Percentiles rank a stretch among this genome's conserved stretches.
Conservation (phyloP, 2,113 vertebrate genomes). For the Larimichthys polyactis region DNA sequence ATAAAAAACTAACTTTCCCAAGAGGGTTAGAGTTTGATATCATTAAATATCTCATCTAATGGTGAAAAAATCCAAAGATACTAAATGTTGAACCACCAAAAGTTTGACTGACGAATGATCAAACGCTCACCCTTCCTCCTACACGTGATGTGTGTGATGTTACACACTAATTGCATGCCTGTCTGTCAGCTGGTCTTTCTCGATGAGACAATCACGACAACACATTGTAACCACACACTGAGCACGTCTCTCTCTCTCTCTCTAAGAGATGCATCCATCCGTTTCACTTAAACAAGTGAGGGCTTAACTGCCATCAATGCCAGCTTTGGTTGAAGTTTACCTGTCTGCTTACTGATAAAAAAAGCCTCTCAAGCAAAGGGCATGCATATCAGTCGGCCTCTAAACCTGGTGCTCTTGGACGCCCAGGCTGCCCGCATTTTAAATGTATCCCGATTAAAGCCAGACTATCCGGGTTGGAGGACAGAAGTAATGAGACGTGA, state of each 20-base stretch:
- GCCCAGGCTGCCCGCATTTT: constrained; percentile 62
- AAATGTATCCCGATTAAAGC: constrained; percentile 77
- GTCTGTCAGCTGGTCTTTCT: background rate
- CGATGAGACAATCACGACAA: background rate
- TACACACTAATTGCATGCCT: background rate
- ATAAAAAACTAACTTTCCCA: background rate
- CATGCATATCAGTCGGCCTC: constrained; percentile 65
- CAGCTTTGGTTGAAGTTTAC: constrained; percentile 74
- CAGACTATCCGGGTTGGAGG: constrained; percentile 56
- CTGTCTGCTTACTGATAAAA: constrained; percentile 58
- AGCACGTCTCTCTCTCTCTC: constrained; percentile 22
- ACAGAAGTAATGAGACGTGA: constrained; percentile 81
- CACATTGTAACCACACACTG: constrained; percentile 21
- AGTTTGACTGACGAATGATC: too few relatives aligned
- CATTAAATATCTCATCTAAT: background rate
- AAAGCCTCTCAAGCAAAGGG: constrained; percentile 61
- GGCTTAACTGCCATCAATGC: constrained; percentile 67
- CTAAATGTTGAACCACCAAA: background rate
- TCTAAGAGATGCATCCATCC: constrained; percentile 26
- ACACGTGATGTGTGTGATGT: background rate
- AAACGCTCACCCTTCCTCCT: background rate
- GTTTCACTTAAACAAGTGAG: constrained; percentile 74
- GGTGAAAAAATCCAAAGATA: background rate
- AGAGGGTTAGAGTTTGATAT: background rate
- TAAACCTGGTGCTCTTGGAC: constrained; percentile 68